Base-by-base conservation (phyloP, 2,888 invertebrate genomes). In the Trypoxylon attenuatum region DNA sequence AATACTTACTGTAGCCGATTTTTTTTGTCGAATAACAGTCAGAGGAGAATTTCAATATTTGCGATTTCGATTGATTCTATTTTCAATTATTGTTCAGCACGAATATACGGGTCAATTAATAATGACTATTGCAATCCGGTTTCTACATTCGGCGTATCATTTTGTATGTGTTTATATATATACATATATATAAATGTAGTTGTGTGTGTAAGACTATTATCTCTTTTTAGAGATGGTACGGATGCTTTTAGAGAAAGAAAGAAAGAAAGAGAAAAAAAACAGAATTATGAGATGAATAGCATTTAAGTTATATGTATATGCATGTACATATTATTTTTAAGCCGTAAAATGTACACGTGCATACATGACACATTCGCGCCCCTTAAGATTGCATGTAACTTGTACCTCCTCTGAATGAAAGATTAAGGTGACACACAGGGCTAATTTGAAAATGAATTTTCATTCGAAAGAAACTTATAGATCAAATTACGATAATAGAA, bases 251-350 rank as follows among this genome's bases (percentile, higher is more conserved):
- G 5, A 18, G 33, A 15, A 5, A 23, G 4, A 13, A 21, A 54
- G 27, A 15, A 25, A 18, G 23, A 53, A 41, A 15, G n/a, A n/a
- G n/a, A n/a, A n/a, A n/a, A n/a, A n/a, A n/a, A n/a, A n/a, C n/a
- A n/a, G n/a, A 33, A 10, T 33, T 33, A 33, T 13, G 33, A 33
- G 66, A 50, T 60, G 59, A 68, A 61, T 66, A 75, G 75, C 69
- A 76, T 76, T 76, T 79, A 49, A 39, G 80, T 55, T 47, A 61
- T 68, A 57, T 80, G 73, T 77, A 79, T 72, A 72, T 71, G 73
- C 66, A 73, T 81, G 76, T 82, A 80, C 60, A 79, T 79, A 81
- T 5, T 76, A 55, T 67, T 75, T 78, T 74, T 74, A 70, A 61
- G 60, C 58, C 13, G 38, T 47, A 8, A 45, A 39, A 50, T 55